Evolutionary conservation across 2,797 vertebrate species (phyloP).

Genomic region (Sebastolobus alascanus): DNA sequence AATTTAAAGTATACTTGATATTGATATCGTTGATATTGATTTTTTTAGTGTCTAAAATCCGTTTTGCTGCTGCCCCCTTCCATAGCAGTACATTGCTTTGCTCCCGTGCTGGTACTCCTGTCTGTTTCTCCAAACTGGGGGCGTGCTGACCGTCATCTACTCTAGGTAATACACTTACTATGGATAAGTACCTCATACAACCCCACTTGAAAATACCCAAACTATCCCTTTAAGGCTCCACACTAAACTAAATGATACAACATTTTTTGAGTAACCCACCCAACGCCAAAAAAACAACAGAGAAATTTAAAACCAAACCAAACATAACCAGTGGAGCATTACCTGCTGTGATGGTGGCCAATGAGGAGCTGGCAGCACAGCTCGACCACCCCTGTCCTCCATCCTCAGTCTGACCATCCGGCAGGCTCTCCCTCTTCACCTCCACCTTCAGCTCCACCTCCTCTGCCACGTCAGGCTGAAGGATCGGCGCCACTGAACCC

Average conservation of each 20-base stretch:
- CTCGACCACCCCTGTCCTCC: slow-evolving; percentile 48
- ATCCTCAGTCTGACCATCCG: slow-evolving; percentile 65
- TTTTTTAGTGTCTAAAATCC: neutral
- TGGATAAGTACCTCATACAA: neutral
- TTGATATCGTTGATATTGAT: neutral
- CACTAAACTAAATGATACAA: neutral
- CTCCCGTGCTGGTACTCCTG: neutral
- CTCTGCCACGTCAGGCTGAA: slow-evolving; percentile 25
- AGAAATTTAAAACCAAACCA: neutral
- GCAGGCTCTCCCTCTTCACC: slow-evolving; percentile 75
- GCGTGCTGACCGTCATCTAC: neutral
- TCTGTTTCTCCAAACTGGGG: neutral
- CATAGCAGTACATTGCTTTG: neutral
- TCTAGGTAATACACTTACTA: neutral
- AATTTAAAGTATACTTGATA: too few species aligned
- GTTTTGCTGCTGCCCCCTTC: neutral
- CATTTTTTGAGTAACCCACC: neutral
- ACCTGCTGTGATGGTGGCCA: slow-evolving; percentile 54
- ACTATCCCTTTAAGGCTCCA: neutral
- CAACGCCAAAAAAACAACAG: neutral
- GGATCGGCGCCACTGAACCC: slow-evolving; percentile 32
- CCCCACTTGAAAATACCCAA: neutral
- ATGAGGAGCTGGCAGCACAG: slow-evolving; percentile 20
- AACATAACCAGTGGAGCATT: neutral
- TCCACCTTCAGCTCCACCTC: slow-evolving; percentile 64